These are phyloP conservation scores for Clupea harengus DNA, from an alignment of 2,113 vertebrate species.

Conservation along the genomic window DNA sequence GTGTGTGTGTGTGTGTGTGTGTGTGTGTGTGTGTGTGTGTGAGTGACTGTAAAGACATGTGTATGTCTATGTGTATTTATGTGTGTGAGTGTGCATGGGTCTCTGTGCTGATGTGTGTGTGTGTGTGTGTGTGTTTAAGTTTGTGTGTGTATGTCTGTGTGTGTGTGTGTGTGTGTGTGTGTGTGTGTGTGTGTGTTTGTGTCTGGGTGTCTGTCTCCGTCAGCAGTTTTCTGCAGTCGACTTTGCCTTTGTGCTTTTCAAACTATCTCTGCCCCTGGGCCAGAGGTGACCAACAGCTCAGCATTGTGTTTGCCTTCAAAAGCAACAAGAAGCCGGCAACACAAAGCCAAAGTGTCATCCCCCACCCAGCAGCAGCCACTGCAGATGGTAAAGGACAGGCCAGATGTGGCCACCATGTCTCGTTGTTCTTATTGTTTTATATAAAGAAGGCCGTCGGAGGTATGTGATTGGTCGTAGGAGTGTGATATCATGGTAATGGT, in stretches of 20 bases:
- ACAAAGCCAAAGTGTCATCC: slow-evolving; percentile 2
- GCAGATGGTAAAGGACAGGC: not conserved
- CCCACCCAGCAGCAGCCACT: not conserved
- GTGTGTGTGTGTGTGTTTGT: not conserved
- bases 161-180: not conserved
- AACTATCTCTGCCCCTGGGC: not conserved
- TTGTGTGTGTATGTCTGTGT: not conserved
- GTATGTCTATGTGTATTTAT: slow-evolving; percentile 19
- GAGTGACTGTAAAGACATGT: too few relatives aligned
- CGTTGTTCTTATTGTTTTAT: not conserved
- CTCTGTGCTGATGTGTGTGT: not conserved
- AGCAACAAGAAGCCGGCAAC: not conserved
- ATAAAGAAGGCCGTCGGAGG: not conserved
- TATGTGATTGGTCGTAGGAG: not conserved
- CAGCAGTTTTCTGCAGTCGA: slow-evolving; percentile 23
- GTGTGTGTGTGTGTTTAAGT: not conserved
- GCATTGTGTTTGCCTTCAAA: slow-evolving; percentile 16
- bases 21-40: slow-evolving; percentile 21
- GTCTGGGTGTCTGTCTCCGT: slow-evolving; percentile 26
- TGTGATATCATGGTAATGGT: not conserved
- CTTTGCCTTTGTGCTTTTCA: not conserved
- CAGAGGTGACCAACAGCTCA: slow-evolving; percentile 12
- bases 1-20: not conserved
- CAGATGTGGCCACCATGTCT: not conserved
- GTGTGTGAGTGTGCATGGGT: not conserved